phyloP scores from a whole-genome alignment of 1,140 invertebrate species.

The Drosophila repletoides region DNA sequence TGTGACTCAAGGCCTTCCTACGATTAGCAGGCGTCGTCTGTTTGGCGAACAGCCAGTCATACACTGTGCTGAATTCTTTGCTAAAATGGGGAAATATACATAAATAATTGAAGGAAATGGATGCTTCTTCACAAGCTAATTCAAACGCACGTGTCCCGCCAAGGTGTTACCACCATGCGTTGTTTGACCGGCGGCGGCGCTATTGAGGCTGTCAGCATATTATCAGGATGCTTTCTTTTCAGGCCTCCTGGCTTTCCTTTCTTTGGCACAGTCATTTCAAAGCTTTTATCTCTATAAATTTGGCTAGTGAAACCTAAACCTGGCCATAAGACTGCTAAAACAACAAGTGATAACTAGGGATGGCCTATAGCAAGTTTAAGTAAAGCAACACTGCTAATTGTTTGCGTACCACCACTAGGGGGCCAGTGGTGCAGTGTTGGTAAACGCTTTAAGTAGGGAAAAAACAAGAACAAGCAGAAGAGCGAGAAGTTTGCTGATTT shows the following conservation, averaged over 20 bases:
- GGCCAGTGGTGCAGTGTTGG: slow-evolving; percentile 1
- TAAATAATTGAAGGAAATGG: neutral
- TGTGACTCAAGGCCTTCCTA: slow-evolving; percentile 39
- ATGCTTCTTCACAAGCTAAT: too few species aligned
- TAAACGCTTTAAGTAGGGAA: neutral
- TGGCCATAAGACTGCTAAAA: too few species aligned
- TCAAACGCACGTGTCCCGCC: slow-evolving; percentile 64
- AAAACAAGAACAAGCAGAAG: slow-evolving; percentile 8
- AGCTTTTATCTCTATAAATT: too few species aligned
- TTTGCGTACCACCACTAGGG: neutral
- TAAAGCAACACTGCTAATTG: too few species aligned
- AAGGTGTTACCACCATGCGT: slow-evolving; percentile 60
- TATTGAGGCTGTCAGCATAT: neutral
- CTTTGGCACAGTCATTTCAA: neutral
- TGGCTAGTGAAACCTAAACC: too few species aligned
- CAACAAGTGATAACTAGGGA: too few species aligned
- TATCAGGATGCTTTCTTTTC: slow-evolving; percentile 2
- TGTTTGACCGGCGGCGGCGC: slow-evolving; percentile 26
- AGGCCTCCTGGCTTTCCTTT: neutral
- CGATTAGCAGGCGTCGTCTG: slow-evolving; percentile 7
- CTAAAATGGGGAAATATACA: slow-evolving; percentile 31
- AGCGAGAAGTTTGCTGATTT: neutral
- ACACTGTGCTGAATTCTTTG: slow-evolving; percentile 62
- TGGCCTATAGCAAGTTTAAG: too few species aligned
- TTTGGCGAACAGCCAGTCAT: slow-evolving; percentile 51